phyloP scores from a whole-genome alignment of 2,113 vertebrate species.

The Vanacampus margaritifer region DNA sequence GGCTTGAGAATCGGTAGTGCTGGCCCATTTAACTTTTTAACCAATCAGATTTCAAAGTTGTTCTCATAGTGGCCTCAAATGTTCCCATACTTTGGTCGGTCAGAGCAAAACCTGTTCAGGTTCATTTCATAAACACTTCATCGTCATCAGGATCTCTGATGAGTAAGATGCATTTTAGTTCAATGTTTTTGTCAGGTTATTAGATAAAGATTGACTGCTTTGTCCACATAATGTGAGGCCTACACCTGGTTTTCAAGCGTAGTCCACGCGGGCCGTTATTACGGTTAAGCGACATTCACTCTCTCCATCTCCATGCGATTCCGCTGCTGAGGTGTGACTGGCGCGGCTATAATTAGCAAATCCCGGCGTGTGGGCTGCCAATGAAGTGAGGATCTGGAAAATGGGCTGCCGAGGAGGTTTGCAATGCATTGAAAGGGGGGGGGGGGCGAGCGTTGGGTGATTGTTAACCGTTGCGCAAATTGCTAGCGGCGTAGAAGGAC shows the following conservation, averaged over 20 bases:
- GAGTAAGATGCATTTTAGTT: too few species aligned
- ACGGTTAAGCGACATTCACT: neutral
- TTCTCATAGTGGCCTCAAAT: neutral
- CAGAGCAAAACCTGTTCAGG: too few species aligned
- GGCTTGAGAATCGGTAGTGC: neutral
- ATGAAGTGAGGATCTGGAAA: constrained; percentile 47
- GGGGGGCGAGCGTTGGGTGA: too few species aligned
- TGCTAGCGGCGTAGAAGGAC: too few species aligned
- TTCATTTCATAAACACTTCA: too few species aligned
- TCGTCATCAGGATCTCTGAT: too few species aligned
- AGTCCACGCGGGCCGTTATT: neutral
- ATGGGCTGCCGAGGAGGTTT: constrained; percentile 43
- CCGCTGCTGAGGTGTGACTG: constrained; percentile 61
- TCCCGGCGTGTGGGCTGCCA: constrained; percentile 53
- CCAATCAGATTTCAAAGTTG: neutral
- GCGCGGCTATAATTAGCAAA: constrained; percentile 66
- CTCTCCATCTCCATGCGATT: constrained; percentile 27
- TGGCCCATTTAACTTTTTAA: neutral
- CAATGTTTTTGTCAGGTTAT: too few species aligned
- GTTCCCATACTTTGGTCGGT: too few species aligned
- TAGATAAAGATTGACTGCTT: too few species aligned
- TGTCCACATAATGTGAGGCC: too few species aligned
- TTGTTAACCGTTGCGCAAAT: neutral
- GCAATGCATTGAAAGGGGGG: constrained; percentile 3
- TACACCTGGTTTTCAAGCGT: neutral